A percentile compares a stretch with the other conserved stretches of the same genome.
phyloP scores from a whole-genome alignment of 2,113 vertebrate genomes.

The Petroica traversi region DNA sequence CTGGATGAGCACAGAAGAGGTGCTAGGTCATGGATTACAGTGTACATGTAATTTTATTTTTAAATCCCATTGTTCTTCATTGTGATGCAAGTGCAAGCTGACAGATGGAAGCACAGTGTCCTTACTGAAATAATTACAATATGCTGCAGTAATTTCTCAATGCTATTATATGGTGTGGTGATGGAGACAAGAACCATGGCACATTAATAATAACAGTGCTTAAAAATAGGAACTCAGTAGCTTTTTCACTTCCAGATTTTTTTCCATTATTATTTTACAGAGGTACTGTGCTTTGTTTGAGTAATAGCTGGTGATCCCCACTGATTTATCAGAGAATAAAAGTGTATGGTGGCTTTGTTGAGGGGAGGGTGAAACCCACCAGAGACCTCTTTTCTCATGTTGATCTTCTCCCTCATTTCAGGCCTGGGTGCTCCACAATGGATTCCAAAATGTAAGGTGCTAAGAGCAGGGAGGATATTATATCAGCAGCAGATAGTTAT shows the following conservation, averaged over 20 bases:
- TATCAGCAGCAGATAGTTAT: not conserved
- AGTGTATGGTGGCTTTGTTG: not conserved
- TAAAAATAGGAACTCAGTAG: not conserved
- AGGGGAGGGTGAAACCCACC: not conserved
- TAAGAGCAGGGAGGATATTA: accelerated
- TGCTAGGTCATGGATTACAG: not conserved
- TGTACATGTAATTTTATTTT: not conserved
- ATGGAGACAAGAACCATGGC: not conserved
- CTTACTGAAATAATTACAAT: slow-evolving; percentile 12
- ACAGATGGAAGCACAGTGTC: not conserved
- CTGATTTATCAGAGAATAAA: not conserved
- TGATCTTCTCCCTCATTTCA: accelerated
- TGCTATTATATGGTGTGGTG: not conserved
- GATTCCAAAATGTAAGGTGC: not conserved
- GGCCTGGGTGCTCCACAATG: not conserved
- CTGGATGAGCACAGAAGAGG: not conserved
- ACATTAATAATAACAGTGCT: not conserved
- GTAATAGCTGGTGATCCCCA: not conserved
- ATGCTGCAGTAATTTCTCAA: not conserved
- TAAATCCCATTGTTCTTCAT: not conserved
- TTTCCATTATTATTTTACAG: not conserved
- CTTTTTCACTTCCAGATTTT: not conserved
- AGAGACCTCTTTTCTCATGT: not conserved
- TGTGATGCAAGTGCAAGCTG: not conserved
- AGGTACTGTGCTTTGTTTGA: not conserved